phyloP scores from a whole-genome alignment of 2,888 invertebrate genomes.

The Melanostoma scalare region DNA sequence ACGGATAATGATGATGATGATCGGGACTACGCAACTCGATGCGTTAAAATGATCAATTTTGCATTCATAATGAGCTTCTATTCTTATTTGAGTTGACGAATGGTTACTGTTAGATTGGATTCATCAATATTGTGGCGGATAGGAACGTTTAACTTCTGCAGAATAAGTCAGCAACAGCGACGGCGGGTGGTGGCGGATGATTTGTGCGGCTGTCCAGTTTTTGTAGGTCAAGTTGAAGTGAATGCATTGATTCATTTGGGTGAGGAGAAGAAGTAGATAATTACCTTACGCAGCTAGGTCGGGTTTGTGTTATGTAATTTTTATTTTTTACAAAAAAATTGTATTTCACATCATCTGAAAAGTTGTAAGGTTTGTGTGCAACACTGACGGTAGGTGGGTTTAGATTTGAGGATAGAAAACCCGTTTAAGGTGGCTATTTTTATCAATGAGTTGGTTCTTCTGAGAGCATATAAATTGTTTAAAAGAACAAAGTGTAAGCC shows the following conservation, averaged over 20 bases:
- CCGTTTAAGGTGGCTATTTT: not conserved
- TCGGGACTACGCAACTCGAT: constrained; percentile 6
- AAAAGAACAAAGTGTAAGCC: too few relatives aligned
- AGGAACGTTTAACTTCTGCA: constrained; percentile 4
- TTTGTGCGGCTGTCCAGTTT: constrained; percentile 26
- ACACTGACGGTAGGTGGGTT: not conserved
- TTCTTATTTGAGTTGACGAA: not conserved
- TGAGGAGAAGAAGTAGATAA: constrained; percentile 14
- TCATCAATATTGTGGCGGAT: constrained; percentile 10
- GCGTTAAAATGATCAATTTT: constrained; percentile 8
- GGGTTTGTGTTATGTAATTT: constrained; percentile 29
- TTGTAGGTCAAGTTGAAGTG: constrained; percentile 54
- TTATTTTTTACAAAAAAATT: constrained; percentile 1
- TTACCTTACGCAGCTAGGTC: constrained; percentile 18
- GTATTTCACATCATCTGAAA: constrained; percentile 1
- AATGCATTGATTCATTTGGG: constrained; percentile 39
- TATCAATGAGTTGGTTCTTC: too few relatives aligned
- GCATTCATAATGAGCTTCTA: constrained; percentile 14
- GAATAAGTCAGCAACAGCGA: not conserved
- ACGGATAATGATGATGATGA: constrained; percentile 14
- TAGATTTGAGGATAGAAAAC: constrained; percentile 27
- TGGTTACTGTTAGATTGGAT: not conserved
- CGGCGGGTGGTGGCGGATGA: too few relatives aligned
- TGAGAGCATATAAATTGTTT: too few relatives aligned
- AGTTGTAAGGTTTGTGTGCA: not conserved